Conservation (phyloP, 2,888 invertebrate genomes). For the Ligdia adustata region DNA sequence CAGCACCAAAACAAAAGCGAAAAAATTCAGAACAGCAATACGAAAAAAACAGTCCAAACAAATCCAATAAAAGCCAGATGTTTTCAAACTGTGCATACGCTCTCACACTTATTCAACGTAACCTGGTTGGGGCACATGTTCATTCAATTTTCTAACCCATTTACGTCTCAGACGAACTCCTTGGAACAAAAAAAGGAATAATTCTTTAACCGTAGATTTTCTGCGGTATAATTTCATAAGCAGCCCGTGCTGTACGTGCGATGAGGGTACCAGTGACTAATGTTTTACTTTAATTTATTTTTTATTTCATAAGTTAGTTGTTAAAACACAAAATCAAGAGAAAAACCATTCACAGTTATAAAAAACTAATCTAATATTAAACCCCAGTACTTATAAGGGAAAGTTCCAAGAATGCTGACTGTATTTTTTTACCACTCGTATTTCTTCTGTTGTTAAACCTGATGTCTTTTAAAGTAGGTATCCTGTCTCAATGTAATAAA, state of each 20-base stretch:
- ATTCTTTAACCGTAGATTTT: constrained; percentile 71
- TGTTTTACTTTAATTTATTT: too few species aligned
- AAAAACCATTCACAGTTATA: too few species aligned
- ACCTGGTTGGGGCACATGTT: constrained; percentile 66
- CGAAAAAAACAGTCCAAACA: constrained; percentile 41
- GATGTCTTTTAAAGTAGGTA: too few species aligned
- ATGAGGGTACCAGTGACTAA: constrained; percentile 10
- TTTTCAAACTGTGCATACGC: constrained; percentile 62
- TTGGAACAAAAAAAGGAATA: constrained; percentile 60
- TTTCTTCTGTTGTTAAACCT: too few species aligned
- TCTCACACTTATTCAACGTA: constrained; percentile 70
- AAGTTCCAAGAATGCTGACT: too few species aligned
- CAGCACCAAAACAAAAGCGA: neutral
- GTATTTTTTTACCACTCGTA: too few species aligned
- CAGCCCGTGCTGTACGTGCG: constrained; percentile 48
- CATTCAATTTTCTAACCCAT: constrained; percentile 84
- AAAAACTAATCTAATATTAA: too few species aligned
- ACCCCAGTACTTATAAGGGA: too few species aligned
- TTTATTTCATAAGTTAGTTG: too few species aligned
- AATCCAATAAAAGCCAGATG: constrained; percentile 62
- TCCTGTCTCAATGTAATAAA: too few species aligned
- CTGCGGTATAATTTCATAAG: constrained; percentile 81
- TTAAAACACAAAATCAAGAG: too few species aligned
- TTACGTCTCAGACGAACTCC: constrained; percentile 79
- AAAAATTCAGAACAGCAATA: constrained; percentile 26